A percentile compares a stretch with the other conserved stretches of the same genome.
These are phyloP conservation scores for Neocloeon triangulifer DNA, from an alignment of 1,140 invertebrate species.

Conservation along the genomic window DNA sequence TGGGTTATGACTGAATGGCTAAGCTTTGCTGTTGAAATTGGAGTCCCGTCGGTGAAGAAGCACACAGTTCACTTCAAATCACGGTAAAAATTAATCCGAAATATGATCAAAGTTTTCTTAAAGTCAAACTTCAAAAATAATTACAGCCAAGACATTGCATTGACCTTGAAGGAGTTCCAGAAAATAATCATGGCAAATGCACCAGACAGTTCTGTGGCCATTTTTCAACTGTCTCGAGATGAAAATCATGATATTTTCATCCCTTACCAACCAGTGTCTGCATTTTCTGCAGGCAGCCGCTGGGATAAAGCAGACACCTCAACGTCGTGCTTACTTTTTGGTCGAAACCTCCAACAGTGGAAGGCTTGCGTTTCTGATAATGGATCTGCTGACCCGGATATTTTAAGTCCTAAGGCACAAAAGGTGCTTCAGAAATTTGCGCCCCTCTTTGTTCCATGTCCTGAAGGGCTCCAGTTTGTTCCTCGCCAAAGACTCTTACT, in stretches of 20 bases:
- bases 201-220: too few species aligned
- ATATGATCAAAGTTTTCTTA: too few species aligned
- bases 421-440: slow-evolving; percentile 35
- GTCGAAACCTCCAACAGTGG: slow-evolving; percentile 40
- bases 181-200: too few species aligned
- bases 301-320: neutral
- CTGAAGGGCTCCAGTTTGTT: slow-evolving; percentile 21
- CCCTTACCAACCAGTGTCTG: too few species aligned
- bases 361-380: slow-evolving; percentile 17
- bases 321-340: slow-evolving; percentile 29
- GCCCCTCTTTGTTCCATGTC: slow-evolving; percentile 19
- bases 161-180: too few species aligned
- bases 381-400: slow-evolving; percentile 14
- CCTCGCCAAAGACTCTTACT: slow-evolving; percentile 43
- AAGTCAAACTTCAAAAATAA: too few species aligned
- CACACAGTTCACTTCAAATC: slow-evolving; percentile 2
- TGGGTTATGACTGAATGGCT: slow-evolving; percentile 12
- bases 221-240: too few species aligned
- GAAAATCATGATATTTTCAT: too few species aligned
- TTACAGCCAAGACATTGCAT: too few species aligned
- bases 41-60: slow-evolving; percentile 10
- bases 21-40: slow-evolving; percentile 12
- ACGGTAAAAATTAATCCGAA: slow-evolving; percentile 8
- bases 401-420: slow-evolving; percentile 22
- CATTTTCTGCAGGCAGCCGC: neutral